These are phyloP conservation scores for Buathra laborator DNA, from an alignment of 2,888 invertebrate genomes.

Conservation along the genomic window DNA sequence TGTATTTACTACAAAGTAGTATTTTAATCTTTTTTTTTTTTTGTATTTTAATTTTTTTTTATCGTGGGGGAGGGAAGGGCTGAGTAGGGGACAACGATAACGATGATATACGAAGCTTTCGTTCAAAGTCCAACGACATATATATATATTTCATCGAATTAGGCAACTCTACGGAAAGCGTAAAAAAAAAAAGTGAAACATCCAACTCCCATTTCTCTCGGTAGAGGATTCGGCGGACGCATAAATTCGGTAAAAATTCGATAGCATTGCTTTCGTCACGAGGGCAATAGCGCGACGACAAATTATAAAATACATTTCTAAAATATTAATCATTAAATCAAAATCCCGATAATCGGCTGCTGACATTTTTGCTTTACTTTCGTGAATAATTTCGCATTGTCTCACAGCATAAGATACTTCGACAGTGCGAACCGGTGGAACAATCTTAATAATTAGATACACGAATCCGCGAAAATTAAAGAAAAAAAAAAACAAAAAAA, in stretches of 20 bases:
- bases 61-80: not conserved
- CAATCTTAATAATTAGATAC: slow-evolving; percentile 49
- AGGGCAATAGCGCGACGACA: slow-evolving; percentile 51
- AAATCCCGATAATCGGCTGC: slow-evolving; percentile 65
- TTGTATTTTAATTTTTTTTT: not conserved
- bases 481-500: not conserved
- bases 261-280: not conserved
- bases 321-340: slow-evolving; percentile 62
- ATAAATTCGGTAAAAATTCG: slow-evolving; percentile 40
- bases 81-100: not conserved
- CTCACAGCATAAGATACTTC: slow-evolving; percentile 39
- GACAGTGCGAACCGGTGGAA: slow-evolving; percentile 57
- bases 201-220: not conserved
- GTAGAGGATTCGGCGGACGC: not conserved
- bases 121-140: slow-evolving; percentile 9
- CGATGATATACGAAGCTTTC: not conserved
- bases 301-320: slow-evolving; percentile 63
- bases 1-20: slow-evolving; percentile 72
- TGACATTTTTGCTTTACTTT: slow-evolving; percentile 51
- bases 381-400: slow-evolving; percentile 5
- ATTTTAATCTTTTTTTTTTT: slow-evolving; percentile 21
- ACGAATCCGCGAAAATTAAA: slow-evolving; percentile 26
- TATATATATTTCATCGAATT: slow-evolving; percentile 22
- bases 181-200: slow-evolving; percentile 12
- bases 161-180: slow-evolving; percentile 24